phyloP scores from a whole-genome alignment of 2,113 vertebrate species.

The Forbesichthys papilliferus region DNA sequence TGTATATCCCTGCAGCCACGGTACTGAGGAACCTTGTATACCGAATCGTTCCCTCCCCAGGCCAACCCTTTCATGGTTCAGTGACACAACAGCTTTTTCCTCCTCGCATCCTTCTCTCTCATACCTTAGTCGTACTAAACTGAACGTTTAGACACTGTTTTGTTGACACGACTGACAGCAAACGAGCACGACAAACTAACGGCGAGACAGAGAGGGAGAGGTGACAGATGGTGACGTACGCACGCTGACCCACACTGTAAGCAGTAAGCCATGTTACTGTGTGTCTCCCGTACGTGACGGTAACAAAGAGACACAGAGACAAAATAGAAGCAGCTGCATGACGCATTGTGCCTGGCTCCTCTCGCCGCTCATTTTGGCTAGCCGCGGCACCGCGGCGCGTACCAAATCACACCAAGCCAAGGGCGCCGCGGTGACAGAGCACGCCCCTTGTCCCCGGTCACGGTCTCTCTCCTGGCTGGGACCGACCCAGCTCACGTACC shows the following conservation, averaged over 20 bases:
- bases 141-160: conserved; percentile 48
- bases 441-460: conserved; percentile 22
- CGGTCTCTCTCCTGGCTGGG: conserved; percentile 1
- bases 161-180: conserved; percentile 45
- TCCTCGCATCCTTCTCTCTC: conserved; percentile 33
- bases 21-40: conserved; percentile 80
- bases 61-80: conserved; percentile 82
- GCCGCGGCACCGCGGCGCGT: conserved; percentile 28
- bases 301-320: conserved; percentile 1
- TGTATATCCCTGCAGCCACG: conserved; percentile 84
- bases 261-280: conserved; percentile 14
- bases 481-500: conserved; percentile 18
- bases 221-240: conserved; percentile 19
- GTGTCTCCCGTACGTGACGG: conserved; percentile 25
- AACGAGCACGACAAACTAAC: conserved; percentile 7
- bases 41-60: conserved; percentile 79
- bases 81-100: conserved; percentile 70
- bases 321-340: conserved; percentile 3
- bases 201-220: background rate
- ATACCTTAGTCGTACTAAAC: conserved; percentile 40
- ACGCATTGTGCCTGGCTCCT: conserved; percentile 14
- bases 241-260: background rate
- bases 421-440: conserved; percentile 32
- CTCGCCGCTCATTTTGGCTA: conserved; percentile 5
- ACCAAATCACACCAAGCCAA: conserved; percentile 37